Evolutionary conservation across 2,113 vertebrate genomes (phyloP).

Genomic region (Cololabis saira): DNA sequence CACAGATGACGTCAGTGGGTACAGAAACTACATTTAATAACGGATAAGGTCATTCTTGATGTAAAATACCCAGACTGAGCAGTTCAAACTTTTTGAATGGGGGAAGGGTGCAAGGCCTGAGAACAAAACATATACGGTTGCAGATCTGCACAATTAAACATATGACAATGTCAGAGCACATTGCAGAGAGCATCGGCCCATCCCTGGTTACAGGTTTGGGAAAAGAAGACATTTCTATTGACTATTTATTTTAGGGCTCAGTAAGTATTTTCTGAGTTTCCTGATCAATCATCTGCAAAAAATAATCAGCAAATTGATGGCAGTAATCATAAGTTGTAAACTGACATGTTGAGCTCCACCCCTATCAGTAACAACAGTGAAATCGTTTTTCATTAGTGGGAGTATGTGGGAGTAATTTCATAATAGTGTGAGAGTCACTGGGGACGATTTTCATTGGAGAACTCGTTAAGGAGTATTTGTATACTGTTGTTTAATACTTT

Average conservation of each 20-base stretch:
- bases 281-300: neutral
- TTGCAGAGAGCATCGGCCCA: neutral
- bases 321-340: neutral
- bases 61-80: too few species aligned
- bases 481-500: neutral
- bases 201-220: neutral
- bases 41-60: too few species aligned
- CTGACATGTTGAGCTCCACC: neutral
- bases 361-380: neutral
- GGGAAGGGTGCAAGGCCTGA: too few species aligned
- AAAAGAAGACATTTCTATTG: neutral
- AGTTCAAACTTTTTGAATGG: too few species aligned
- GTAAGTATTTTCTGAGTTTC: neutral
- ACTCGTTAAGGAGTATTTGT: neutral
- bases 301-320: neutral
- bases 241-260: neutral
- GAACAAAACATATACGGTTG: too few species aligned
- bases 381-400: conserved; percentile 1
- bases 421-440: neutral
- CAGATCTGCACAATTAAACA: too few species aligned
- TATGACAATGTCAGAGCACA: too few species aligned
- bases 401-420: neutral
- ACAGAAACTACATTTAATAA: neutral
- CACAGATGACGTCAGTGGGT: neutral
- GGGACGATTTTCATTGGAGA: neutral